Percentiles rank a stretch among this genome's conserved stretches.
phyloP scores from a whole-genome alignment of 2,888 invertebrate species.

The Augochlorella aurata region DNA sequence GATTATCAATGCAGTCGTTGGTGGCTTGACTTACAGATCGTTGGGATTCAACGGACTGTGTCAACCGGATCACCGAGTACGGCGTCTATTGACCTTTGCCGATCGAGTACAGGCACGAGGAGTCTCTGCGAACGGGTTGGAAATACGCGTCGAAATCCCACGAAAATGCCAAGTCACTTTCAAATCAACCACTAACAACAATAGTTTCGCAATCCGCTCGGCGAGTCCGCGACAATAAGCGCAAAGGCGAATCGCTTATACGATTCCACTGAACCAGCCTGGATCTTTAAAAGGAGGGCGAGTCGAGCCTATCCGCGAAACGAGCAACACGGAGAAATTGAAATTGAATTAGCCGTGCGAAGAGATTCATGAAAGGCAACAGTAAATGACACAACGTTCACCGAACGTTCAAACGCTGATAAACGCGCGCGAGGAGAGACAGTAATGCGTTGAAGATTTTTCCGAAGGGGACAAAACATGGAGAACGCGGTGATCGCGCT shows the following conservation, averaged over 20 bases:
- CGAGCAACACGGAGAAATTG: neutral
- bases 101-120: conserved; percentile 34
- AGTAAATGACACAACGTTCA: conserved; percentile 18
- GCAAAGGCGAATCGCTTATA: neutral
- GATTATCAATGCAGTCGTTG: conserved; percentile 25
- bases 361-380: neutral
- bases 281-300: neutral
- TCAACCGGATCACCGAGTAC: conserved; percentile 69
- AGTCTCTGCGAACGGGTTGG: neutral
- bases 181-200: neutral
- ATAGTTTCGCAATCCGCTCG: neutral
- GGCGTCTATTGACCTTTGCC: conserved; percentile 66
- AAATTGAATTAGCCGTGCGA: neutral
- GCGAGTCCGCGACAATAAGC: neutral
- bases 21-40: conserved; percentile 72
- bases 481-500: conserved; percentile 68
- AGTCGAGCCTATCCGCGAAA: neutral
- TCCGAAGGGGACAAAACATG: conserved; percentile 35
- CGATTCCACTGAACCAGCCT: neutral
- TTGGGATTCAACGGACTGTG: conserved; percentile 66
- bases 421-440: conserved; percentile 9
- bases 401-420: neutral
- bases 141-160: neutral
- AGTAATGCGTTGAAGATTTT: conserved; percentile 31
- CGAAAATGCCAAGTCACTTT: neutral